Conservation (phyloP, 2,113 vertebrate genomes). For the Psittacara wagleri region DNA sequence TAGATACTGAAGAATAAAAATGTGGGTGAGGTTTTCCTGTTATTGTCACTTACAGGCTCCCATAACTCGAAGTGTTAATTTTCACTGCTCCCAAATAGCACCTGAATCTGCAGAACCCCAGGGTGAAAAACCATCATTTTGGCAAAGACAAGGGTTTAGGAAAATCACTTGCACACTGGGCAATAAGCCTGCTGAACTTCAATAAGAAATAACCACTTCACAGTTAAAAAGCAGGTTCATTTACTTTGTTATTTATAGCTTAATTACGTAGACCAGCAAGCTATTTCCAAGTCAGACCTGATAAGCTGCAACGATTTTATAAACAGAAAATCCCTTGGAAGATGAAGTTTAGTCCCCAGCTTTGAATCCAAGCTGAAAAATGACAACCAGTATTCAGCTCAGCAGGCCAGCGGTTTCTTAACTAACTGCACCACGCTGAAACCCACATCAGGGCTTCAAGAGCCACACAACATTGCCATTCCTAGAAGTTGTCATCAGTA, state of each 20-base stretch:
- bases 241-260: constrained; percentile 6
- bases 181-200: neutral
- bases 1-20: neutral
- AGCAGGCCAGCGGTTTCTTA: neutral
- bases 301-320: neutral
- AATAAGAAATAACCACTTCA: neutral
- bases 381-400: neutral
- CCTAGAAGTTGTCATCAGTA: neutral
- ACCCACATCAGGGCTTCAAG: neutral
- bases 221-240: neutral
- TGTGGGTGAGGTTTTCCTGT: neutral
- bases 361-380: neutral
- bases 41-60: neutral
- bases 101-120: neutral
- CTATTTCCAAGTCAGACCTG: neutral
- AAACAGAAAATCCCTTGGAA: neutral
- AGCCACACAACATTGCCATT: accelerated
- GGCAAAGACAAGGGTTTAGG: neutral
- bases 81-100: neutral
- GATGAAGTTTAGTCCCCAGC: neutral
- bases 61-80: neutral
- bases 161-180: neutral
- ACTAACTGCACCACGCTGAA: neutral
- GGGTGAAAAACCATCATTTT: neutral
- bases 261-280: constrained; percentile 4